Conservation (phyloP, 2,113 vertebrate genomes). For the Nansenia antarctica region DNA sequence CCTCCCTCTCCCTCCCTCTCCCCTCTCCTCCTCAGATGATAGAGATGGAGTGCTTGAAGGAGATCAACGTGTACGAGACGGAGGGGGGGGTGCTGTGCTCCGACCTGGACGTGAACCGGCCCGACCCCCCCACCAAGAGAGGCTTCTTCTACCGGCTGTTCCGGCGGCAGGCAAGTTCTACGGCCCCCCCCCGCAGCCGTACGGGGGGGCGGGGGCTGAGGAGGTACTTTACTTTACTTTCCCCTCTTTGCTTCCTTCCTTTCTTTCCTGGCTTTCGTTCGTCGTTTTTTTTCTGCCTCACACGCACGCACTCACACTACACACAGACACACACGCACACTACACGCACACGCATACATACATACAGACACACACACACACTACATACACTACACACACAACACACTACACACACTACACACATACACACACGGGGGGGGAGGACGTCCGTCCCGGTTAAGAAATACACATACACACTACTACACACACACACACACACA, state of each 20-base stretch:
- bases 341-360: too few species aligned
- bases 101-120: slow-evolving; percentile 70
- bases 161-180: slow-evolving; percentile 85
- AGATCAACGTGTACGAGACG: slow-evolving; percentile 82
- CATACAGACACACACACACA: too few species aligned
- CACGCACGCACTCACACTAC: too few species aligned
- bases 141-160: slow-evolving; percentile 87
- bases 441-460: too few species aligned
- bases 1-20: slow-evolving; percentile 5
- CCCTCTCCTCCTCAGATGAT: slow-evolving; percentile 79
- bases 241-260: slow-evolving; percentile 49
- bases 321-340: too few species aligned
- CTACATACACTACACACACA: too few species aligned
- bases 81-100: slow-evolving; percentile 72
- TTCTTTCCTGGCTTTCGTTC: not conserved
- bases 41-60: slow-evolving; percentile 91
- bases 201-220: slow-evolving; percentile 76
- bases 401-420: too few species aligned
- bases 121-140: slow-evolving; percentile 77
- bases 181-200: slow-evolving; percentile 60
- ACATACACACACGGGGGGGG: too few species aligned
- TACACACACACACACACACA: too few species aligned
- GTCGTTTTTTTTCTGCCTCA: too few species aligned
- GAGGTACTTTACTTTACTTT: slow-evolving; percentile 66
- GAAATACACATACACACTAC: too few species aligned